These are phyloP conservation scores for Procambarus virginalis DNA, from an alignment of 1,140 invertebrate species.

Conservation along the genomic window DNA sequence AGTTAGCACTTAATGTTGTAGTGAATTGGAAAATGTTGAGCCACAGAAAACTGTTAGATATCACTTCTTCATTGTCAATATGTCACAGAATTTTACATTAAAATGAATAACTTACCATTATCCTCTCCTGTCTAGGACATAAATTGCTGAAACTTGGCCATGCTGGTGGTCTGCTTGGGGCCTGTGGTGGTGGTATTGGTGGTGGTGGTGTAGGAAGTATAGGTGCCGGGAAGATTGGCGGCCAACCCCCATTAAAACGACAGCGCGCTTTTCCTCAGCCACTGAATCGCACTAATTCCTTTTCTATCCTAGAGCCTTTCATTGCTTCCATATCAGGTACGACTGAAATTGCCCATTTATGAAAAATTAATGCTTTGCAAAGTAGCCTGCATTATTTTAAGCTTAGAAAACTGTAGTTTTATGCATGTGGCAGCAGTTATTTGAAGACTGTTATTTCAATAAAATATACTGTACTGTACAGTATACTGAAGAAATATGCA, in stretches of 20 bases:
- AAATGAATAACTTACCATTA: not conserved
- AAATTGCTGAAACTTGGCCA: conserved; percentile 31
- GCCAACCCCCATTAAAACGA: conserved; percentile 34
- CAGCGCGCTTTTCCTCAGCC: conserved; percentile 19
- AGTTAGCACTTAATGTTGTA: not conserved
- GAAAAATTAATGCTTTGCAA: not conserved
- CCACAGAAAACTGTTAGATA: not conserved
- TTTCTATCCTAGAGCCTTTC: conserved; percentile 47
- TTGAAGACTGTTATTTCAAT: too few relatives aligned
- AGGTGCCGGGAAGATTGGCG: conserved; percentile 11
- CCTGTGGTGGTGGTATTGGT: conserved; percentile 33
- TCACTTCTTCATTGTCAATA: not conserved
- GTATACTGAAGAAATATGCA: too few relatives aligned
- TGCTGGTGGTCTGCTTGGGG: conserved; percentile 32
- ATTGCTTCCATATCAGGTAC: conserved; percentile 53
- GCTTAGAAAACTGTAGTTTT: not conserved
- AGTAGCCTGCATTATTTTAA: not conserved
- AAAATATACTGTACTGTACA: too few relatives aligned
- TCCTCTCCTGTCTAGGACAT: conserved; percentile 20
- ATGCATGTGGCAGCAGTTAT: not conserved
- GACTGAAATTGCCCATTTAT: conserved; percentile 7
- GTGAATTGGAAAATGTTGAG: conserved; percentile 2
- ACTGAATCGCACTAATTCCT: conserved; percentile 41
- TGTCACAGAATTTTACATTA: not conserved
- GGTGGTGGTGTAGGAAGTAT: conserved; percentile 25